Evolutionary conservation across 2,888 invertebrate genomes (phyloP), one percentile per base, ranked within the genome.

Genomic region (Phytoseiulus persimilis): DNA sequence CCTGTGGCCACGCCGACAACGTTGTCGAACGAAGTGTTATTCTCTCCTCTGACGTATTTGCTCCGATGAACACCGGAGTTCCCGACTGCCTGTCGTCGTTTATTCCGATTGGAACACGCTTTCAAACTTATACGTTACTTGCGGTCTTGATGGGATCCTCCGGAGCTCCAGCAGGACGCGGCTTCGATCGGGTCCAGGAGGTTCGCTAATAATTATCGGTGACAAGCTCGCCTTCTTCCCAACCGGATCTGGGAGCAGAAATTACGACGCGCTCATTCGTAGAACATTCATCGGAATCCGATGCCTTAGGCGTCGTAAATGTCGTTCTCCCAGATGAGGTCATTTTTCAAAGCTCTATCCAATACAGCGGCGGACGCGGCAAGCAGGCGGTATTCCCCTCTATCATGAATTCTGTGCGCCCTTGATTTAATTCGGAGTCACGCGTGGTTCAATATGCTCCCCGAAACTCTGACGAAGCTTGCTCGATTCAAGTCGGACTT

Each of bases 271-370:
- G 1, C 32, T 23, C 84, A 84, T 87, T 87, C 45, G 31, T 39
- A 11, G 87, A 23, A 87, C 87, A 87, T 87, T 87, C 31, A 87
- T 87, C 87, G 87, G n/a, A 87, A 87, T 39, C 39, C 87, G 87
- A 87, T 87, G 45, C 87, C n/a, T 87, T 14, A 65, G 65, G 65
- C 65, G 5, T 65, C 65, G 65, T 65, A 65, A 65, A 65, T 65
- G 65, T 65, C 65, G 65, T 65, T 23, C 65, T 23, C 65, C 65
- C 18, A 65, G 18, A 65, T 65, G 65, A 65, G 65, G 65, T 65
- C 65, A 65, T 65, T 65, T 65, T 65, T 65, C 65, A 65, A 65
- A 65, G 65, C 65, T 65, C 18, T 65, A 65, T 65, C 65, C 65
- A 65, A 65, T 65, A 65, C 65, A 2, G 18, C 65, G 18, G 65